Evolutionary conservation across 1,140 invertebrate genomes (phyloP).

Genomic region (Drosophila micromelanica): DNA sequence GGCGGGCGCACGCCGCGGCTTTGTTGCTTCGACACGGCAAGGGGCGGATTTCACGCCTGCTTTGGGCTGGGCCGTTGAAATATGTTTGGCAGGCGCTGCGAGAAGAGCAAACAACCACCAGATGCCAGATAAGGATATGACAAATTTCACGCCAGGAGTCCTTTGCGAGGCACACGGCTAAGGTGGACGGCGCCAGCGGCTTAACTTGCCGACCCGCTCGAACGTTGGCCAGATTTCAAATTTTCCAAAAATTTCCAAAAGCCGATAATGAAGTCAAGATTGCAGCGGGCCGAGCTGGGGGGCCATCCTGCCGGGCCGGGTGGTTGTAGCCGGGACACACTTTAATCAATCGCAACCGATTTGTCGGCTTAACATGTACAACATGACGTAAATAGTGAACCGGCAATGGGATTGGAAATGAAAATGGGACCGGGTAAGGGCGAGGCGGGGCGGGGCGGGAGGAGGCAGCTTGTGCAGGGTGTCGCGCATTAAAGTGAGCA

Average conservation of each 20-base stretch:
- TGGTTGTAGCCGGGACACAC: conserved; percentile 49
- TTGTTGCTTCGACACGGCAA: conserved; percentile 51
- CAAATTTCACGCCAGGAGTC: conserved; percentile 62
- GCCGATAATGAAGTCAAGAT: conserved; percentile 75
- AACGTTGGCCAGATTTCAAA: conserved; percentile 41
- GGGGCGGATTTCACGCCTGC: conserved; percentile 73
- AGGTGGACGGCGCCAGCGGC: conserved; percentile 73
- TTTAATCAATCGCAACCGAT: conserved; percentile 84
- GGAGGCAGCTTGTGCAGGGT: conserved; percentile 46
- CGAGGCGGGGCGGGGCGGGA: not conserved
- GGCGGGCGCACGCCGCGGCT: conserved; percentile 28
- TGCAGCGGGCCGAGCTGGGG: conserved; percentile 47
- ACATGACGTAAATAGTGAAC: conserved; percentile 76
- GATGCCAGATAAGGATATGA: conserved; percentile 72
- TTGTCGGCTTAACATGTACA: conserved; percentile 84
- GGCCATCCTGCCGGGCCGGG: not conserved
- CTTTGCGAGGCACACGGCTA: conserved; percentile 15
- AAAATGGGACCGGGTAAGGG: too few relatives aligned
- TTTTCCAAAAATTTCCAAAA: conserved; percentile 41
- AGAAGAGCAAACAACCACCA: conserved; percentile 52
- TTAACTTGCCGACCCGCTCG: conserved; percentile 46
- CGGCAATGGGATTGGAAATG: not conserved
- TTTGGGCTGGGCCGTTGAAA: conserved; percentile 40
- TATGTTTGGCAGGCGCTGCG: conserved; percentile 28
- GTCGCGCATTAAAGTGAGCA: conserved; percentile 77